Percentiles rank a stretch among this genome's conserved stretches.
phyloP scores from a whole-genome alignment of 2,113 vertebrate genomes.

The Numida meleagris region DNA sequence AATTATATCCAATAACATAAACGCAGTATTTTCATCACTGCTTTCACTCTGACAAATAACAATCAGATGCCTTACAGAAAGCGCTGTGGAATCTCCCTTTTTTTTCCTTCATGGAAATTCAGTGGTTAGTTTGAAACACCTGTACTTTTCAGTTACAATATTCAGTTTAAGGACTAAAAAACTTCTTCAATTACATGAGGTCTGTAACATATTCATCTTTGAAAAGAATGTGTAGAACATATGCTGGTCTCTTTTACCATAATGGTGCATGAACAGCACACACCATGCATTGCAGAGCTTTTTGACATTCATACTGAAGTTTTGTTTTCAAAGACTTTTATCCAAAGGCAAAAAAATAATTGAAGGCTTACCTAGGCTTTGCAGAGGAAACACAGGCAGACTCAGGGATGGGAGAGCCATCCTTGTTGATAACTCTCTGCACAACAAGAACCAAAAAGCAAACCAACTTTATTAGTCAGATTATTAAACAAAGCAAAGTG shows the following conservation, averaged over 20 bases:
- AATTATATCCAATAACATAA: not conserved
- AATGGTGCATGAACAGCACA: not conserved
- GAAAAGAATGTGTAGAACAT: not conserved
- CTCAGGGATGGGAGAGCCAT: not conserved
- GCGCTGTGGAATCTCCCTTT: not conserved
- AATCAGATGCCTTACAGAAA: not conserved
- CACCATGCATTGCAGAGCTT: not conserved
- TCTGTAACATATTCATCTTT: not conserved
- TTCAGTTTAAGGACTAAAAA: not conserved
- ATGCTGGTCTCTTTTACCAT: not conserved
- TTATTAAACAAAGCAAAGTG: not conserved
- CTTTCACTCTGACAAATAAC: not conserved
- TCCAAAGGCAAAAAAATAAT: not conserved
- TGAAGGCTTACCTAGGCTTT: constrained; percentile 4
- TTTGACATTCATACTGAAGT: not conserved
- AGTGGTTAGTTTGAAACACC: not conserved
- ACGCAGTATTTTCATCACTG: not conserved
- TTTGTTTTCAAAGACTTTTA: not conserved
- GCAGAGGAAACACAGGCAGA: not conserved
- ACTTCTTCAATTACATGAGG: not conserved
- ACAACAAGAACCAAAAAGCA: not conserved
- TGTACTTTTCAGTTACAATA: not conserved
- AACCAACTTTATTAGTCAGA: not conserved
- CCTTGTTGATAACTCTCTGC: not conserved
- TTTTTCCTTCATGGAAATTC: not conserved